These are phyloP conservation scores for Sebastes ruberrimus DNA, from an alignment of 2,797 vertebrate genomes.

Conservation along the genomic window DNA sequence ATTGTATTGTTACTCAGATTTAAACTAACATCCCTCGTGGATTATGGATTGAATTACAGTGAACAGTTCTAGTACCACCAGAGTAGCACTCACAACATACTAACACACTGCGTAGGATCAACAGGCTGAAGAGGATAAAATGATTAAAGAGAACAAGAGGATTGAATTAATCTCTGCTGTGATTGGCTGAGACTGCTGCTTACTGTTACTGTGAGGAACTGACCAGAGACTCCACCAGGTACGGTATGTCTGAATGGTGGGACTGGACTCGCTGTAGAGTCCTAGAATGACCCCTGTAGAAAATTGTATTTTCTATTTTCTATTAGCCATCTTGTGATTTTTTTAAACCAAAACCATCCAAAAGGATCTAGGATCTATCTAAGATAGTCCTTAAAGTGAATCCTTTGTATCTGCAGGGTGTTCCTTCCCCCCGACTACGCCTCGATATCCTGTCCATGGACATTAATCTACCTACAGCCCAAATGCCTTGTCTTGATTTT, in stretches of 20 bases:
- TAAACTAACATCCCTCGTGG: background rate
- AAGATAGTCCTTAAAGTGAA: too few relatives aligned
- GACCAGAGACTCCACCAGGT: background rate
- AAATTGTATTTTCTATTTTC: too few relatives aligned
- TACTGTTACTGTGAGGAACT: background rate
- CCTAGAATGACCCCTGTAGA: too few relatives aligned
- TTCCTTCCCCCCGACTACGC: too few relatives aligned
- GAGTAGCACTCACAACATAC: background rate
- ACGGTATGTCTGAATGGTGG: background rate
- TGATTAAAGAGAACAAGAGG: constrained; percentile 47
- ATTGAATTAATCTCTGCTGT: constrained; percentile 56
- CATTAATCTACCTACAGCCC: background rate
- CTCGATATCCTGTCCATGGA: too few relatives aligned
- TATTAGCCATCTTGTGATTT: too few relatives aligned
- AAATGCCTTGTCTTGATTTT: background rate
- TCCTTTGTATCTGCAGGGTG: too few relatives aligned
- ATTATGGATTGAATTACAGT: background rate
- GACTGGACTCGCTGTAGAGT: background rate
- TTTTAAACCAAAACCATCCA: too few relatives aligned
- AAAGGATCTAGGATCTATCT: too few relatives aligned
- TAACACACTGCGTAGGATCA: background rate
- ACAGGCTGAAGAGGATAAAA: constrained; percentile 30
- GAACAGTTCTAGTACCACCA: background rate
- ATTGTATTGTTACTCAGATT: background rate
- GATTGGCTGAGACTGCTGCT: constrained; percentile 48